These are phyloP conservation scores for Furnarius figulus DNA, from an alignment of 2,113 vertebrate genomes.

Conservation along the genomic window DNA sequence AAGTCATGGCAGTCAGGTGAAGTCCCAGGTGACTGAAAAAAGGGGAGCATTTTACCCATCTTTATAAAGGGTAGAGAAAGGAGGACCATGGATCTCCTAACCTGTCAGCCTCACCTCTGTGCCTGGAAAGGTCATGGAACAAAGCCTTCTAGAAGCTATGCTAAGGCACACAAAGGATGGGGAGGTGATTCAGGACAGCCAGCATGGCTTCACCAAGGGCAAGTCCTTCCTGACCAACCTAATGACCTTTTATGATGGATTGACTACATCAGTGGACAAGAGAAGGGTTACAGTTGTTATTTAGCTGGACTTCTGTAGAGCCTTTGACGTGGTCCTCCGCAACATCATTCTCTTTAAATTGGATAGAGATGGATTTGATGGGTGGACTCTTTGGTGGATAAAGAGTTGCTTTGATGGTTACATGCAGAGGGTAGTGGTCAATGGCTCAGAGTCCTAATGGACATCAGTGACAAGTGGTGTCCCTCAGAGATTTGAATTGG, in stretches of 20 bases:
- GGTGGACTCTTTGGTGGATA: not conserved
- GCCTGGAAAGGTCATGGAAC: not conserved
- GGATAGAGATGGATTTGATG: not conserved
- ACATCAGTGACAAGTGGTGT: not conserved
- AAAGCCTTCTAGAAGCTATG: not conserved
- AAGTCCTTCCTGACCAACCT: not conserved
- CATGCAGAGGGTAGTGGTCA: not conserved
- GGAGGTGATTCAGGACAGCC: not conserved
- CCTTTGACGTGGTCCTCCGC: not conserved
- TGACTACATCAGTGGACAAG: not conserved
- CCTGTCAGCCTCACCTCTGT: not conserved
- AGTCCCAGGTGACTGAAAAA: not conserved
- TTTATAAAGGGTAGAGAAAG: not conserved
- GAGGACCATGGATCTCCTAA: not conserved
- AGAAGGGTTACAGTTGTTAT: not conserved
- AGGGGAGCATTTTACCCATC: not conserved
- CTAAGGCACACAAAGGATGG: not conserved
- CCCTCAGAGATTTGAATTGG: not conserved
- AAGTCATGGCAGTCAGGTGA: not conserved
- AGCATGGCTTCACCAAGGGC: not conserved
- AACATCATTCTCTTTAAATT: not conserved
- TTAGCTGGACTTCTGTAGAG: not conserved
- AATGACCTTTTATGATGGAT: no score
- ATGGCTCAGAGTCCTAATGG: not conserved
- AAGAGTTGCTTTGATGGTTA: not conserved